A percentile compares a stretch with the other conserved stretches of the same genome.
Evolutionary conservation across 2,113 vertebrate genomes (phyloP).

Genomic region (Cebus imitator): DNA sequence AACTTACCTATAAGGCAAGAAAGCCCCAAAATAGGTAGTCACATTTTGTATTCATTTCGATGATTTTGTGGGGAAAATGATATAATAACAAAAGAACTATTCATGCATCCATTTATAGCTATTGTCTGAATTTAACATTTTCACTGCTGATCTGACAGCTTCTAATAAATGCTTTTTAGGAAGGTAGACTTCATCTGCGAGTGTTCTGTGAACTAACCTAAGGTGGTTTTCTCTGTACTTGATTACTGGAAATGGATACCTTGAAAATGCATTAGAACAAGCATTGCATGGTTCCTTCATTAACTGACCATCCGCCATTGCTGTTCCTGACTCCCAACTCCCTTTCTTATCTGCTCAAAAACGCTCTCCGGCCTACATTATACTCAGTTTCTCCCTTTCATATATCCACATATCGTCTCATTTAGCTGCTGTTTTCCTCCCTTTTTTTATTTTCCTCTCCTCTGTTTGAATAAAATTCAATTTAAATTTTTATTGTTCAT

Average conservation of each 20-base stretch:
- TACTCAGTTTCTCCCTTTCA: neutral
- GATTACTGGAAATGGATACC: neutral
- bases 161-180: slow-evolving; percentile 60
- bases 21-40: slow-evolving; percentile 58
- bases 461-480: neutral
- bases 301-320: neutral
- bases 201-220: slow-evolving; percentile 16
- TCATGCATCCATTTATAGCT: slow-evolving; percentile 52
- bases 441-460: neutral
- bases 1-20: slow-evolving; percentile 63
- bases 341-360: neutral
- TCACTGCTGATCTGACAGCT: slow-evolving; percentile 66
- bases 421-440: neutral
- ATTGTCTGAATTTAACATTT: slow-evolving; percentile 69
- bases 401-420: neutral
- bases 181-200: slow-evolving; percentile 59
- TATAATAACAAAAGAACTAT: slow-evolving; percentile 67
- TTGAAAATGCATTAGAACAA: neutral
- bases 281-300: neutral
- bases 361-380: neutral
- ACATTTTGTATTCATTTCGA: slow-evolving; percentile 54
- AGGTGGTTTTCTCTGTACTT: neutral
- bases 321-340: neutral
- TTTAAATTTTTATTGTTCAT: neutral
- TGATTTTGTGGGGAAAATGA: slow-evolving; percentile 65